A percentile compares a stretch with the other conserved stretches of the same genome.
Evolutionary conservation across 2,888 invertebrate genomes (phyloP).

Genomic region (Glomeris marginata): DNA sequence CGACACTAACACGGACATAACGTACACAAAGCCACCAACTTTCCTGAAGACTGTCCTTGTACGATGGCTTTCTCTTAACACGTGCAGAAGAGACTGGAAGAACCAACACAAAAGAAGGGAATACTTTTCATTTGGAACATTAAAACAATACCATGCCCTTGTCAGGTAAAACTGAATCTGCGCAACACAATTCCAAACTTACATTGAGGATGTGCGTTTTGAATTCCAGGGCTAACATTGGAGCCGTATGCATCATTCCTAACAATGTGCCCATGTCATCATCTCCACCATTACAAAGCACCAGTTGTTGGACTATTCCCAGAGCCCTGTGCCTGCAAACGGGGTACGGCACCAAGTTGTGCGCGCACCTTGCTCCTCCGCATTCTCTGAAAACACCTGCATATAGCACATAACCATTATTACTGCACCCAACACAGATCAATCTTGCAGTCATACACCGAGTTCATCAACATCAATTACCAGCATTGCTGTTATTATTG

Average conservation of each 20-base stretch:
- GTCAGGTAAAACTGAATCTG: neutral
- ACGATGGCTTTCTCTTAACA: constrained; percentile 88
- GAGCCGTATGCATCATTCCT: constrained; percentile 80
- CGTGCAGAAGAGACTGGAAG: constrained; percentile 55
- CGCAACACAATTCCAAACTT: constrained; percentile 1
- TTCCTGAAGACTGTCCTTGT: constrained; percentile 93
- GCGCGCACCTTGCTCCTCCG: constrained; percentile 82
- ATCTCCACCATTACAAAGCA: constrained; percentile 81
- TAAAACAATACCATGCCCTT: no score
- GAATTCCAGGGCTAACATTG: constrained; percentile 59
- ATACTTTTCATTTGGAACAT: neutral
- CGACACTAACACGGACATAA: constrained; percentile 86
- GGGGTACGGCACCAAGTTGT: constrained; percentile 67
- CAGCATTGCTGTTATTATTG: constrained; percentile 74
- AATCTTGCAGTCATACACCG: neutral
- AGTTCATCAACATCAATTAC: constrained; percentile 20
- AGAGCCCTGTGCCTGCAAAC: constrained; percentile 70
- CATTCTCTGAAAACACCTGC: constrained; percentile 73
- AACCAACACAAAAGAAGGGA: constrained; percentile 6
- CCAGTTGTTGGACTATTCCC: constrained; percentile 71
- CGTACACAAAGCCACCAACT: constrained; percentile 94
- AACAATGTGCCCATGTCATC: constrained; percentile 90
- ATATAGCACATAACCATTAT: no score
- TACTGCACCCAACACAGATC: no score
- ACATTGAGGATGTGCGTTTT: constrained; percentile 81